These are phyloP conservation scores for Stramonita haemastoma DNA, from an alignment of 2,888 invertebrate species.

Conservation along the genomic window DNA sequence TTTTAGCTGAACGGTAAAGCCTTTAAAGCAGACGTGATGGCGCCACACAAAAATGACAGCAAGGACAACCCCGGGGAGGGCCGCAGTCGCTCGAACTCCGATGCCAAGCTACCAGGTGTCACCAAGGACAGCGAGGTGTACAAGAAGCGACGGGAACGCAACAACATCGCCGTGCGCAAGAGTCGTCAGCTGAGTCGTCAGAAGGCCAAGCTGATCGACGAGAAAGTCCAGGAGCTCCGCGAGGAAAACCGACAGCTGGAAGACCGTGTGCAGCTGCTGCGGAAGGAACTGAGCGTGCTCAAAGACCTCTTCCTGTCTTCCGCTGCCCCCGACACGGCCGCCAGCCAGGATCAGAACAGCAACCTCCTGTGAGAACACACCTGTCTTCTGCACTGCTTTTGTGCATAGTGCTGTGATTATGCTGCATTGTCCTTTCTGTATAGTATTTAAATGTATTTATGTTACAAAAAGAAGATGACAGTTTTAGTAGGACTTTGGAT, in stretches of 20 bases:
- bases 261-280: slow-evolving; percentile 91
- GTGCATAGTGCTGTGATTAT: not conserved
- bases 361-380: slow-evolving; percentile 48
- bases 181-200: slow-evolving; percentile 97
- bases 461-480: not conserved
- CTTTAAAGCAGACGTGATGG: not conserved
- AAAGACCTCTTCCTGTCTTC: slow-evolving; percentile 81
- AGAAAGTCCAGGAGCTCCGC: slow-evolving; percentile 92
- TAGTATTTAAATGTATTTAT: not conserved
- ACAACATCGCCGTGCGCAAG: slow-evolving; percentile 97
- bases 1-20: too few relatives aligned
- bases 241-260: slow-evolving; percentile 94
- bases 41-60: slow-evolving; percentile 27
- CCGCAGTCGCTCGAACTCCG: slow-evolving; percentile 31
- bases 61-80: slow-evolving; percentile 34
- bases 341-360: not conserved
- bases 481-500: not conserved
- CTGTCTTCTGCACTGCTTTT: slow-evolving; percentile 33
- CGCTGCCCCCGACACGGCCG: slow-evolving; percentile 58
- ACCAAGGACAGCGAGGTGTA: slow-evolving; percentile 85
- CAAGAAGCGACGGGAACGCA: slow-evolving; percentile 91
- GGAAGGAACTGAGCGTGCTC: slow-evolving; percentile 88
- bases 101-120: slow-evolving; percentile 7
- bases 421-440: not conserved
- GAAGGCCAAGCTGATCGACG: slow-evolving; percentile 94